These are phyloP conservation scores for Zaprionus davidi DNA, from an alignment of 1,140 invertebrate species.

Conservation along the genomic window DNA sequence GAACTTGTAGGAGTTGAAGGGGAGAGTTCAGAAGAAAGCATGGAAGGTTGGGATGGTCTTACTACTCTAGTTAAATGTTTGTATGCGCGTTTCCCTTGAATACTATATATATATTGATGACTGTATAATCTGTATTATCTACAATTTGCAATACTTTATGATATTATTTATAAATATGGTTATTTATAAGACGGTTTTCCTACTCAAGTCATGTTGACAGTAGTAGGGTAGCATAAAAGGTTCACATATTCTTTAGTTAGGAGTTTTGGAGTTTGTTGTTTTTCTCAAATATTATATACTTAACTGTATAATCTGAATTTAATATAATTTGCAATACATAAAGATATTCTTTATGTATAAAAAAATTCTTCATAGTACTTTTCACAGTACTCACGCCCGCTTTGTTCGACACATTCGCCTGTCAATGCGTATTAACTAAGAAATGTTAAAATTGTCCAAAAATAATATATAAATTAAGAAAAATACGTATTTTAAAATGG, in stretches of 20 bases:
- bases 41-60: not conserved
- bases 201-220: no score
- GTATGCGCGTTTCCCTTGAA: not conserved
- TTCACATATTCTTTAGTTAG: no score
- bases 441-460: conserved; percentile 24
- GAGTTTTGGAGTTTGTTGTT: no score
- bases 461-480: conserved; percentile 1
- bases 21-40: not conserved
- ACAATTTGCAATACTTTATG: not conserved
- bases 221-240: no score
- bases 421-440: conserved; percentile 34
- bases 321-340: not conserved
- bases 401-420: conserved; percentile 34
- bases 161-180: not conserved
- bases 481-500: conserved; percentile 47
- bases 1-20: not conserved
- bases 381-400: not conserved
- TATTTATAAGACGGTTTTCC: not conserved
- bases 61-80: not conserved
- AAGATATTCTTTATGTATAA: not conserved
- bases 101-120: not conserved
- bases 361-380: not conserved
- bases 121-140: not conserved
- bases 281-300: no score
- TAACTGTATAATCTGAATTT: not conserved